Base-by-base conservation (phyloP, 2,797 vertebrate genomes). In the Sparidentex hasta region DNA sequence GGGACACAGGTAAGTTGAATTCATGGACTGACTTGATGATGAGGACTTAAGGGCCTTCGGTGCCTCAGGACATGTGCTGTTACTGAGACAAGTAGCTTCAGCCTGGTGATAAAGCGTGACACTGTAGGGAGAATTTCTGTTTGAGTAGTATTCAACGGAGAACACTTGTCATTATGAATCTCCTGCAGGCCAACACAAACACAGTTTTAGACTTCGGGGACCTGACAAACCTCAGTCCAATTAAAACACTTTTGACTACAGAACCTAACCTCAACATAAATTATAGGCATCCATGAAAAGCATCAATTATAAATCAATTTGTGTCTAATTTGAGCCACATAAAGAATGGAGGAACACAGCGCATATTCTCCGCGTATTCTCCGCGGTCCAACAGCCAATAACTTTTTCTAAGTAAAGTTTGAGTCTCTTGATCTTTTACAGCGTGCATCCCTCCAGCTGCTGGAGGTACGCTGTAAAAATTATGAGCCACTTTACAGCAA, bases 401-500 rank as follows among this genome's bases (percentile, higher is more conserved):
- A 55, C 9, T 33, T 50, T 62, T 56, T 48, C 25, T 12, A 33
- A 68, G 25, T 20, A 59, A 71, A 57, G 29, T 21, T 33, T 3
- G 16, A 67, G 5, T n/a, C 23, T 66, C 44, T 68, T 48, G 48
- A 48, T 70, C 13, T 54, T 72, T 50, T 63, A 50, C 47, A 7
- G 8, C 50, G 4, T 2, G 20, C 11, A 16, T 54, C 23, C 55
- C 1, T 11, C 44, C 46, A 52, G 48, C 65, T 57, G 68, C 33
- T 62, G 61, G 14, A 62, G 48, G 25, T 41, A 9, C n/a, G 16
- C 46, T 50, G 21, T 69, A 63, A 82, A 74, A 9, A 43, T 5
- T 27, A 70, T 33, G 51, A 82, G 48, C 21, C 54, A 2, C 33
- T 74, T 81, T 81, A 74, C 57, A 67, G 68, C 44, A 33, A 18